Conservation (phyloP, 2,113 vertebrate genomes). For the Sula dactylatra region DNA sequence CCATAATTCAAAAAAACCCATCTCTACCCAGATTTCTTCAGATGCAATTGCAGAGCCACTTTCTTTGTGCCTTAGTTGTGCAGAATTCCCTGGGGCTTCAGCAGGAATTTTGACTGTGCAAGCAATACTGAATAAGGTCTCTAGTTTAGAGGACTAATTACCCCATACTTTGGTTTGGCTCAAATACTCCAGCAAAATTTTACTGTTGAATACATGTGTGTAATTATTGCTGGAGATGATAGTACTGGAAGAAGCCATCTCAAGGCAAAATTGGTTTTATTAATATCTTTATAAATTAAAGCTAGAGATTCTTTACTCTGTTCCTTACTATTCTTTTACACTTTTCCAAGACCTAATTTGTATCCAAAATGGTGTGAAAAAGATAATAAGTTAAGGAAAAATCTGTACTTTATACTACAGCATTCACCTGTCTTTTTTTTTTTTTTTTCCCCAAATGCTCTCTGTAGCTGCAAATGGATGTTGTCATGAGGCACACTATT, state of each 20-base stretch:
- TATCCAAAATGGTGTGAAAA: neutral
- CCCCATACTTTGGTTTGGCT: neutral
- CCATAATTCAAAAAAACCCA: neutral
- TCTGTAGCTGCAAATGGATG: neutral
- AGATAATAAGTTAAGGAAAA: neutral
- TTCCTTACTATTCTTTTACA: neutral
- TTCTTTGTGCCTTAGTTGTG: neutral
- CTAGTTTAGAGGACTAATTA: conserved; percentile 17
- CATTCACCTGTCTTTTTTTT: neutral
- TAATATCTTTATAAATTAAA: conserved; percentile 5
- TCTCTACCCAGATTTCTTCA: neutral
- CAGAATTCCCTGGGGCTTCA: neutral
- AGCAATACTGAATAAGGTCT: neutral
- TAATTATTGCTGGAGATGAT: neutral
- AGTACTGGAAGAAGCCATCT: neutral
- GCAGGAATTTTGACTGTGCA: neutral
- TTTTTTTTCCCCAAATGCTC: neutral
- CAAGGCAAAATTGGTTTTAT: conserved; percentile 30
- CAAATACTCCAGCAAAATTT: neutral
- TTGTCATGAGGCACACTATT: neutral
- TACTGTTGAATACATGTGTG: neutral
- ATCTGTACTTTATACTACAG: neutral
- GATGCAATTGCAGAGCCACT: neutral
- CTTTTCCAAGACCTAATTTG: neutral
- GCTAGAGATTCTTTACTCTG: neutral